Conservation (phyloP, 2,888 invertebrate species). For the Phortica okadai region DNA sequence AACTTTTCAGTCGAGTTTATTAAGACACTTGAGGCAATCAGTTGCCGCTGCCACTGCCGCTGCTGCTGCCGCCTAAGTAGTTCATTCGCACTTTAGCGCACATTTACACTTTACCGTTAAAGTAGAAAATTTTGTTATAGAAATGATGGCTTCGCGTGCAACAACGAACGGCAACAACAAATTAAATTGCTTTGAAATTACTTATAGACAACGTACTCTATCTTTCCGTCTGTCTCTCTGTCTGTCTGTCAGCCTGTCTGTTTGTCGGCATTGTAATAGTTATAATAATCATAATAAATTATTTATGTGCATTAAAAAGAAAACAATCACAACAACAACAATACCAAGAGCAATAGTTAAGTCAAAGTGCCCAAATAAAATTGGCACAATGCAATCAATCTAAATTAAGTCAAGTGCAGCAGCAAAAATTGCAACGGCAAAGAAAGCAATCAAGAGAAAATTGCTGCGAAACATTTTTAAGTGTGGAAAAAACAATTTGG, state of each 20-base stretch:
- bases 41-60: not conserved
- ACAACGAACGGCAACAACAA: conserved; percentile 15
- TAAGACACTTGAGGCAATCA: conserved; percentile 9
- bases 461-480: not conserved
- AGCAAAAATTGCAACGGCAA: not conserved
- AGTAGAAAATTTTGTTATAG: conserved; percentile 44
- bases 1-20: not conserved
- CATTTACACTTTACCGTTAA: conserved; percentile 66
- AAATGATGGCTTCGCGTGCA: conserved; percentile 21
- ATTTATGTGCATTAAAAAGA: not conserved
- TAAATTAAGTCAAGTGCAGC: conserved; percentile 20
- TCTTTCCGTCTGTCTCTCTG: no score
- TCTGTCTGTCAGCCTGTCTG: not conserved
- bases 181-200: not conserved
- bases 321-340: not conserved
- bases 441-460: not conserved
- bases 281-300: conserved; percentile 23
- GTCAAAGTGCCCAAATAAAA: conserved; percentile 30
- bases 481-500: no score
- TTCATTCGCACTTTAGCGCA: conserved; percentile 55
- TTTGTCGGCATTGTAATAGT: not conserved
- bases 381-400: conserved; percentile 18
- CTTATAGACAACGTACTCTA: no score
- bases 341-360: not conserved
- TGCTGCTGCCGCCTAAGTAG: not conserved